A percentile compares a stretch with the other conserved stretches of the same genome.
Evolutionary conservation across 1,140 invertebrate genomes (phyloP).

Genomic region (Lepidostoma basale): DNA sequence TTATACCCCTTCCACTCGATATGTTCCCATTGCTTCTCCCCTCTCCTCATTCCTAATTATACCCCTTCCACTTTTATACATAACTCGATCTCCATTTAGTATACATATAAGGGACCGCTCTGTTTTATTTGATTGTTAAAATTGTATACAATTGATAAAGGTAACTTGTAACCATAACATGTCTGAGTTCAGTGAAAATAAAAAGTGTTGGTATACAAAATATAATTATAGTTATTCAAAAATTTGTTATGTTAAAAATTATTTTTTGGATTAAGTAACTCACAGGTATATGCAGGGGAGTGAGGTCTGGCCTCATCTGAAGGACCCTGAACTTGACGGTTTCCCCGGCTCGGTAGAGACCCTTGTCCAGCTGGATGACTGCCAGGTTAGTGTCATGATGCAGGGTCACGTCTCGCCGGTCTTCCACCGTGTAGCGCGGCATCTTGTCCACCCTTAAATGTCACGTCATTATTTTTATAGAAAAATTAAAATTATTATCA

Average conservation of each 20-base stretch:
- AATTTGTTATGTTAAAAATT: neutral
- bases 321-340: conserved; percentile 61
- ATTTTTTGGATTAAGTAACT: conserved; percentile 36
- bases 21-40: no score
- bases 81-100: no score
- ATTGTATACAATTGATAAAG: no score
- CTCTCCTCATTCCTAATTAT: no score
- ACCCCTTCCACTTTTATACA: no score
- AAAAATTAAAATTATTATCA: neutral
- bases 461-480: neutral
- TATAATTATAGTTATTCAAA: neutral
- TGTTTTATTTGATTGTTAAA: no score
- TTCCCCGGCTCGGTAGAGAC: conserved; percentile 69
- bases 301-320: conserved; percentile 59
- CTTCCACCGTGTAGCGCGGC: conserved; percentile 58
- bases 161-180: no score
- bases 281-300: conserved; percentile 58
- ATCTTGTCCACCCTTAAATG: conserved; percentile 53
- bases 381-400: conserved; percentile 58
- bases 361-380: conserved; percentile 63
- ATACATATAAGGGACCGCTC: no score
- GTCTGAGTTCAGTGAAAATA: no score
- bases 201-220: neutral
- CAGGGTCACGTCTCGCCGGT: conserved; percentile 55
- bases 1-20: no score